Percentiles rank a stretch among this genome's conserved stretches.
These are phyloP conservation scores for Caretta caretta DNA, from an alignment of 2,113 vertebrate genomes.

Conservation along the genomic window DNA sequence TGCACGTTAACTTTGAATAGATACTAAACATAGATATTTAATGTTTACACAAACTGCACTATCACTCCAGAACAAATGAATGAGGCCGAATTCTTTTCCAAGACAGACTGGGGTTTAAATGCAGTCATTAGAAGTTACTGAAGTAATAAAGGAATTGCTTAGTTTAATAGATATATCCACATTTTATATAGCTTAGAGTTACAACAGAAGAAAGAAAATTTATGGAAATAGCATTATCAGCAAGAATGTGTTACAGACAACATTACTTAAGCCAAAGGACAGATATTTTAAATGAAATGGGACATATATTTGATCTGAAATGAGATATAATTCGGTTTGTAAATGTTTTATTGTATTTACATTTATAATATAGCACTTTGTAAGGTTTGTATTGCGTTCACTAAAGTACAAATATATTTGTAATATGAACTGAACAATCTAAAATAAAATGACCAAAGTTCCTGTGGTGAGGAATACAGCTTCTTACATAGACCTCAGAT, in stretches of 20 bases:
- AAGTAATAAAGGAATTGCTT: neutral
- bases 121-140: neutral
- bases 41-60: neutral
- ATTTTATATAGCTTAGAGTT: neutral
- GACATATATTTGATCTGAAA: neutral
- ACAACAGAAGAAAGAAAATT: neutral
- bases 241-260: neutral
- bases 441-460: neutral
- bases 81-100: neutral
- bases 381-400: neutral
- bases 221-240: neutral
- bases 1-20: neutral
- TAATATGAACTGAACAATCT: neutral
- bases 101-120: neutral
- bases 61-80: neutral
- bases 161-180: neutral
- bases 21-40: neutral
- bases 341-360: neutral
- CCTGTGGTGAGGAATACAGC: neutral
- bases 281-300: neutral
- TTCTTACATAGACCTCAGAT: neutral
- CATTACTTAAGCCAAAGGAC: neutral
- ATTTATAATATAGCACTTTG: neutral
- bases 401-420: neutral
- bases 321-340: neutral